Evolutionary conservation across 37 sponge, comb jelly and placozoan genomes (phyloP).

Genomic region (Haliclona indistincta): DNA sequence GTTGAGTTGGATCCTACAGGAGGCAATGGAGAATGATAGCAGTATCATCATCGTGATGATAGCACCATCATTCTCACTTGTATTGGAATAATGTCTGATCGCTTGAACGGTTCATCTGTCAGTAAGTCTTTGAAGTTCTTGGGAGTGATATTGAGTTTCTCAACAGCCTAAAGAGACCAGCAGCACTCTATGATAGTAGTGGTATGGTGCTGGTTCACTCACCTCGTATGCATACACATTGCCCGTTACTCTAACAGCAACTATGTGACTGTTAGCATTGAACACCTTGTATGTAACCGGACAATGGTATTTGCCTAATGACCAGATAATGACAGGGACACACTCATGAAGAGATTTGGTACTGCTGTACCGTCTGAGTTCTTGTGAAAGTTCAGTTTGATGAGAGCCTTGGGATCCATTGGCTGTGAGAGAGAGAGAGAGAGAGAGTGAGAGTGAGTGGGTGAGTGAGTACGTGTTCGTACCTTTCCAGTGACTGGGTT

Average conservation of each 20-base stretch:
- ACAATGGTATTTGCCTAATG: conserved; percentile 88
- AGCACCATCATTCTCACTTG: conserved; percentile 35
- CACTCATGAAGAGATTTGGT: background rate
- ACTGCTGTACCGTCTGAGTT: conserved; percentile 71
- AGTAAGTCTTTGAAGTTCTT: conserved; percentile 86
- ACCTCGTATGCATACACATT: conserved; percentile 92
- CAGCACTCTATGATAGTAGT: background rate
- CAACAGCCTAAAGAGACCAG: conserved; percentile 63
- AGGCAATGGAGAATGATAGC: too few species aligned
- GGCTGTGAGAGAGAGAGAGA: conserved; percentile 31
- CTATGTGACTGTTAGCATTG: conserved; percentile 91
- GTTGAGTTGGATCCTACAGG: conserved; percentile 82
- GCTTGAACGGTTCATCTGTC: conserved; percentile 86
- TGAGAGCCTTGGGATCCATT: conserved; percentile 80
- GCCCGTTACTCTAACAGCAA: conserved; percentile 88
- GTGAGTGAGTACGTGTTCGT: background rate
- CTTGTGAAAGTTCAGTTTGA: conserved; percentile 91
- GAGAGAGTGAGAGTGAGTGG: background rate
- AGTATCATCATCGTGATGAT: background rate
- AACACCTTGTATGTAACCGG: conserved; percentile 95
- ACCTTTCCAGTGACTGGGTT: conserved; percentile 92
- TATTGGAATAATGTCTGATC: conserved; percentile 82
- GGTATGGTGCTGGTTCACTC: background rate
- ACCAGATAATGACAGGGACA: background rate
- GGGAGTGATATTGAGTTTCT: conserved; percentile 82